These are phyloP conservation scores for Listronotus oregonensis DNA, from an alignment of 1,140 invertebrate species.

Conservation along the genomic window DNA sequence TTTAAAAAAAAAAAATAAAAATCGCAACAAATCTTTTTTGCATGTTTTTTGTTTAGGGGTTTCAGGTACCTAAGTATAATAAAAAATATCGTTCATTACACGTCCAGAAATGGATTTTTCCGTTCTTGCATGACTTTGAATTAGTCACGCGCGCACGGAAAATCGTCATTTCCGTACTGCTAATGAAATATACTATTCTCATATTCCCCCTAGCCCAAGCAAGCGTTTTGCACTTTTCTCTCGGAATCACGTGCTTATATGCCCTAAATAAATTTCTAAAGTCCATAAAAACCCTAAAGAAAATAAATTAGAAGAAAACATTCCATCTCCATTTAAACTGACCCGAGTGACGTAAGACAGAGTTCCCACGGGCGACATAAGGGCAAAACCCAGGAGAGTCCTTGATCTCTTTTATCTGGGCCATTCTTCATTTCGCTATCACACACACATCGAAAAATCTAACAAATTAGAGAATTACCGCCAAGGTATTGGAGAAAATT, in stretches of 20 bases:
- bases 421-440: conserved; percentile 29
- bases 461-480: conserved; percentile 3
- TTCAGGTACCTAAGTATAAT: too few relatives aligned
- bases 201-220: background rate
- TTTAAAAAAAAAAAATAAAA: too few relatives aligned
- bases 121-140: too few relatives aligned
- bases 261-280: conserved; percentile 5
- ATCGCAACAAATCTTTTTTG: too few relatives aligned
- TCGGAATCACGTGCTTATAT: too few relatives aligned
- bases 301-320: conserved; percentile 32
- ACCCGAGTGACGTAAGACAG: conserved; percentile 28
- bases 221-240: background rate
- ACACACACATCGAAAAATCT: background rate
- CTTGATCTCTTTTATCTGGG: conserved; percentile 32
- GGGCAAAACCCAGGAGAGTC: conserved; percentile 14
- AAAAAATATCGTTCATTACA: too few relatives aligned
- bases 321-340: conserved; percentile 30
- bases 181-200: too few relatives aligned
- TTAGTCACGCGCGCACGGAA: too few relatives aligned
- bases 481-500: too few relatives aligned
- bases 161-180: too few relatives aligned
- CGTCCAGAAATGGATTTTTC: too few relatives aligned
- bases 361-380: conserved; percentile 23
- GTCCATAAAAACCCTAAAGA: conserved; percentile 19
- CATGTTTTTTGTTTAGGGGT: conserved; percentile 1